These are phyloP conservation scores for Liposcelis brunnea DNA, from an alignment of 2,888 invertebrate species.

Conservation along the genomic window DNA sequence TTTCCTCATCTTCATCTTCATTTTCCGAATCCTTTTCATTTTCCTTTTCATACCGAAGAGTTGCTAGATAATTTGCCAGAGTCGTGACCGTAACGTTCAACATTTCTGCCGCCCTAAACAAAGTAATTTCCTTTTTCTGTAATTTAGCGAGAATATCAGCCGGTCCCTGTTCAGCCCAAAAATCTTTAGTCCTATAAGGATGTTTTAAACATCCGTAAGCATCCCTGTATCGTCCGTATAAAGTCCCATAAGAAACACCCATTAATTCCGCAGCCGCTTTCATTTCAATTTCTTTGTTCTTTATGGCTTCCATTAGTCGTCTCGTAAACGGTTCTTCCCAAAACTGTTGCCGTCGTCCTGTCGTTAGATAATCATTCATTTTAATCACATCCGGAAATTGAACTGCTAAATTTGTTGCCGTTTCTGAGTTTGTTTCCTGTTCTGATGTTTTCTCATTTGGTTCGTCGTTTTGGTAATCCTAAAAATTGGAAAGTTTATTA, in stretches of 20 bases:
- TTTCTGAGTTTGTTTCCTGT: no score
- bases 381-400: slow-evolving; percentile 54
- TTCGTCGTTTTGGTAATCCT: no score
- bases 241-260: slow-evolving; percentile 78
- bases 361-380: slow-evolving; percentile 71
- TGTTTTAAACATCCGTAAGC: slow-evolving; percentile 77
- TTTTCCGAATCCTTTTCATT: slow-evolving; percentile 20
- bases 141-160: slow-evolving; percentile 53
- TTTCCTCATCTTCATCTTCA: slow-evolving; percentile 26
- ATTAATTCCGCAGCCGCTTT: slow-evolving; percentile 79
- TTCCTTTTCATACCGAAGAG: slow-evolving; percentile 29
- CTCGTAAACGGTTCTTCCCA: slow-evolving; percentile 86
- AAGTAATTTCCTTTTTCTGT: slow-evolving; percentile 51
- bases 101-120: slow-evolving; percentile 55
- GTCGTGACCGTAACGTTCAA: slow-evolving; percentile 59
- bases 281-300: slow-evolving; percentile 82
- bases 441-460: no score
- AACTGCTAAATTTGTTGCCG: no score
- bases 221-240: slow-evolving; percentile 77
- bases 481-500: no score
- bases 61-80: slow-evolving; percentile 49
- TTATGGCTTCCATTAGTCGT: slow-evolving; percentile 75
- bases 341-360: slow-evolving; percentile 74
- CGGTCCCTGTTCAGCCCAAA: slow-evolving; percentile 63
- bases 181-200: slow-evolving; percentile 60